Percentiles rank a stretch among this genome's conserved stretches.
Conservation (phyloP, 2,888 invertebrate genomes). For the Gerris lacustris region DNA sequence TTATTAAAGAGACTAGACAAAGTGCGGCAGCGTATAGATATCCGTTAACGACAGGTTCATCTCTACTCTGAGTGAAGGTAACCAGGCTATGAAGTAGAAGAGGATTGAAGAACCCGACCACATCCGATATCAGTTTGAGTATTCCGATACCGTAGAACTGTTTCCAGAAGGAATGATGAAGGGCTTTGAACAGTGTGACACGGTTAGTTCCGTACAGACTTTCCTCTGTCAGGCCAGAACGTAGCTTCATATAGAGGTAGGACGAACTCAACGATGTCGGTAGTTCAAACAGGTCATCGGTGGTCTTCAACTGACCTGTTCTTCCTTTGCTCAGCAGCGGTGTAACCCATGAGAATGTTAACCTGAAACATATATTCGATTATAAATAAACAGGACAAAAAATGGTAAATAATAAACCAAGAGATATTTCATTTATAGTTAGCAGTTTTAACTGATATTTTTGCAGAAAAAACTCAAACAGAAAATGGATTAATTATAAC, state of each 20-base stretch:
- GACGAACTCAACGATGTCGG: constrained; percentile 53
- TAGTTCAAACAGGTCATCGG: constrained; percentile 74
- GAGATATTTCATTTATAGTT: too few relatives aligned
- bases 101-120: constrained; percentile 77
- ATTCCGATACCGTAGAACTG: constrained; percentile 77
- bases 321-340: constrained; percentile 69
- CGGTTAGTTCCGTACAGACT: constrained; percentile 19
- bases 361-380: constrained; percentile 35
- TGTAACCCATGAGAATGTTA: constrained; percentile 80
- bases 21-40: constrained; percentile 55
- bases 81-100: constrained; percentile 73
- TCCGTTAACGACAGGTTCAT: constrained; percentile 50
- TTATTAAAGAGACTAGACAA: constrained; percentile 51
- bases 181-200: constrained; percentile 49
- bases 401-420: too few relatives aligned
- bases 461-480: too few relatives aligned
- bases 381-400: neutral
- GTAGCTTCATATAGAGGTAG: constrained; percentile 48
- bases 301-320: constrained; percentile 52
- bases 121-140: constrained; percentile 69
- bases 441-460: too few relatives aligned
- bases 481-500: too few relatives aligned
- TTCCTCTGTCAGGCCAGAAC: constrained; percentile 40
- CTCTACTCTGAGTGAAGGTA: constrained; percentile 58
- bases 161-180: constrained; percentile 51